These are phyloP conservation scores for Coptotermes formosanus DNA, from an alignment of 1,140 invertebrate genomes.

Conservation along the genomic window DNA sequence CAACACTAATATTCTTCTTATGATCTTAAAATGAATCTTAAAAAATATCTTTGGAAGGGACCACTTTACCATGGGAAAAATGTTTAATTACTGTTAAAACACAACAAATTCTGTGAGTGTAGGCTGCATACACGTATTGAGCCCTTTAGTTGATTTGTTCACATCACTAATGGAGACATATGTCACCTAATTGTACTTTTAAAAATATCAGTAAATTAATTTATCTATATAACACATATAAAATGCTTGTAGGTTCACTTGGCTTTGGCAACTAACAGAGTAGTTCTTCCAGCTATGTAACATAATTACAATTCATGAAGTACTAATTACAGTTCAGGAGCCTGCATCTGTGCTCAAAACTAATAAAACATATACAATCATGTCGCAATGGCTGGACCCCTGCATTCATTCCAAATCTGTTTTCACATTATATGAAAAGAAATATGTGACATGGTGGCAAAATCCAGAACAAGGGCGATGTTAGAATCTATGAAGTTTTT, in stretches of 20 bases:
- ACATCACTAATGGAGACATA: background rate
- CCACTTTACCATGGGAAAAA: background rate
- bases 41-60: conserved; percentile 30
- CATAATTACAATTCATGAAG: too few relatives aligned
- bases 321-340: background rate
- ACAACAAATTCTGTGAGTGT: background rate
- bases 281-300: background rate
- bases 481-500: too few relatives aligned
- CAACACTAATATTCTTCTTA: conserved; percentile 25
- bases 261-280: conserved; percentile 3
- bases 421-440: too few relatives aligned
- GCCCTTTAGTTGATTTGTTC: background rate
- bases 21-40: conserved; percentile 13
- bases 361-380: background rate
- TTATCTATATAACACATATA: conserved; percentile 6
- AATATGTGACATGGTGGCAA: too few relatives aligned
- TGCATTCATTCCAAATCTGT: too few relatives aligned
- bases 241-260: background rate
- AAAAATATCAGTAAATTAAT: conserved; percentile 8
- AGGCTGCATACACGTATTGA: background rate
- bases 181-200: background rate
- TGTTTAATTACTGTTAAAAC: background rate
- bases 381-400: too few relatives aligned
- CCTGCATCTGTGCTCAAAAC: background rate
- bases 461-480: too few relatives aligned